Evolutionary conservation across 2,113 vertebrate genomes (phyloP), one percentile per base, ranked within the genome.

Genomic region (Uropsilus gracilis): DNA sequence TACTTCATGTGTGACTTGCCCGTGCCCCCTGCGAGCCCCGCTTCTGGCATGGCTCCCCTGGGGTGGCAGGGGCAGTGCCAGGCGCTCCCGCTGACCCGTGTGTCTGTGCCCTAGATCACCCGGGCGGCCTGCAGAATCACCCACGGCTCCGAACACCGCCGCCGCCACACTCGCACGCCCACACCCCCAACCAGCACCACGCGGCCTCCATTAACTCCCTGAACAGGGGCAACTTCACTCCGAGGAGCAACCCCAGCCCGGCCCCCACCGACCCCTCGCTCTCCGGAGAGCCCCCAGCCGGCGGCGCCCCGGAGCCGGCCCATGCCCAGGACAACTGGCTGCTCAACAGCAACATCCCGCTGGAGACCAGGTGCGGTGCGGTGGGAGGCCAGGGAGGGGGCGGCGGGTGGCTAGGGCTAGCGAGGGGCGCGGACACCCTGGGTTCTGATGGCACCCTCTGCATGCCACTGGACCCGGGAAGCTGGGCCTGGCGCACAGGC

Each of bases 291-390:
- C 99, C 99, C 37, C 99, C 99, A 0, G 97, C 98, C 72, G 86
- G 98, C 9, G 97, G 98, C 14, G 97, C 98, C 24, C 99, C 98
- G 94, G 99, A 99, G 92, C 98, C 99, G 5, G 97, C 98, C 46
- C 99, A 99, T 66, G 97, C 98, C 84, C 99, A 99, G 98, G 99
- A 99, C 99, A 99, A 99, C 98, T 99, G 99, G 99, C 98, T 99
- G 18, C 99, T 99, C 97, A 99, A 99, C 98, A 99, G 99, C 97
- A 99, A 99, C 99, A 99, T 99, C 96, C 99, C 99, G 0, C 98
- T 99, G 98, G 99, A 99, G 98, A 99, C 99, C 76, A 99, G 99
- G 99, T 99, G 99, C 37, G 48, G 30, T 18, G 53, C 20, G 0
- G 13, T 13, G 9, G 59, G 63, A 7, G 30, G 37, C 34, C 5